Evolutionary conservation across 37 sponge, comb jelly and placozoan genomes (phyloP).

Genomic region (Petrosia ficiformis): DNA sequence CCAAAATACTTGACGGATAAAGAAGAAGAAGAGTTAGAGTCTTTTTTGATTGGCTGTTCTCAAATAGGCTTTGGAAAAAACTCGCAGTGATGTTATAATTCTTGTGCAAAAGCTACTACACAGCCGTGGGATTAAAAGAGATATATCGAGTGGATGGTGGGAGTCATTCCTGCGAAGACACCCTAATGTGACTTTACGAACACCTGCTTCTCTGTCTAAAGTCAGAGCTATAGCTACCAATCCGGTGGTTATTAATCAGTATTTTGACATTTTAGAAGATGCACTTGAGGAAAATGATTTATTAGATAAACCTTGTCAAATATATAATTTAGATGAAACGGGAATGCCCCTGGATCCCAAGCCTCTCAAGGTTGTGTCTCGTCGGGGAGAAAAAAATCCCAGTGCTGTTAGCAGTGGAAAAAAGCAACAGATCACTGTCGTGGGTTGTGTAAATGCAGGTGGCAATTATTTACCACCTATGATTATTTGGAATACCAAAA

Average conservation of each 20-base stretch:
- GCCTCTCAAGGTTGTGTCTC: slow-evolving; percentile 39
- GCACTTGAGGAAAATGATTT: slow-evolving; percentile 24
- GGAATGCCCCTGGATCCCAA: too few relatives aligned
- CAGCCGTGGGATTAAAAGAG: not conserved
- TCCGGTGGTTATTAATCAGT: slow-evolving; percentile 20
- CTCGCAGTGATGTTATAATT: slow-evolving; percentile 10
- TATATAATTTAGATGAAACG: slow-evolving; percentile 46
- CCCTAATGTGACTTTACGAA: slow-evolving; percentile 2
- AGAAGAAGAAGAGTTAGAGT: slow-evolving; percentile 11
- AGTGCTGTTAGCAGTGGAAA: slow-evolving; percentile 16
- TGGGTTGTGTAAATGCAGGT: slow-evolving; percentile 34
- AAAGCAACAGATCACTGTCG: slow-evolving; percentile 36
- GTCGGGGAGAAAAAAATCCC: slow-evolving; percentile 8
- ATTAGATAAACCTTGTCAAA: slow-evolving; percentile 24
- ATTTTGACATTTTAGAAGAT: slow-evolving; percentile 35
- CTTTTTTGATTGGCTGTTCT: slow-evolving; percentile 15
- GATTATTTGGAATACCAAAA: slow-evolving; percentile 14
- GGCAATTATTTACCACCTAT: slow-evolving; percentile 44
- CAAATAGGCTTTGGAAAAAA: slow-evolving; percentile 12
- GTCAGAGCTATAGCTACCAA: slow-evolving; percentile 14
- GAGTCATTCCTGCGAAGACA: slow-evolving; percentile 15
- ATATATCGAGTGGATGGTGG: slow-evolving; percentile 31
- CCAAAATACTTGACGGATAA: not conserved
- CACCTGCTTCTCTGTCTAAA: slow-evolving; percentile 5
- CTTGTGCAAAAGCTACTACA: not conserved